phyloP scores from a whole-genome alignment of 2,113 vertebrate species.

The Phalacrocorax pelagicus region DNA sequence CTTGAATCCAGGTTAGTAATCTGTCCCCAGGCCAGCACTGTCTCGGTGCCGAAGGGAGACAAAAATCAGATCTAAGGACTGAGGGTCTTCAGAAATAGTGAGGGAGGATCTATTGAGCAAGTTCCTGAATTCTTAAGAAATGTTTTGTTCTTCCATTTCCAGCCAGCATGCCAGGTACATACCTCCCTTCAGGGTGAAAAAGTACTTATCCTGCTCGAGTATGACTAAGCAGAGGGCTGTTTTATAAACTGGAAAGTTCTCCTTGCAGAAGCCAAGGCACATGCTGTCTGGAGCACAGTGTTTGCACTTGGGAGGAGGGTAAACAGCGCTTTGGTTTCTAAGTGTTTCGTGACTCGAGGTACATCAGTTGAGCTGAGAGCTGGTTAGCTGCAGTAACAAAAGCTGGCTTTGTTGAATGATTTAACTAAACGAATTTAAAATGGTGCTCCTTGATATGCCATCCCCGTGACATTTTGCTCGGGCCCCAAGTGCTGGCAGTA shows the following conservation, averaged over 20 bases:
- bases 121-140: neutral
- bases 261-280: neutral
- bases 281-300: neutral
- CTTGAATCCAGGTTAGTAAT: neutral
- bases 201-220: neutral
- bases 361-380: neutral
- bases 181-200: slow-evolving; percentile 25
- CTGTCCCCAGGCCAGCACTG: neutral
- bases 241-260: slow-evolving; percentile 14
- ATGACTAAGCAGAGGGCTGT: slow-evolving; percentile 23
- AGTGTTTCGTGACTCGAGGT: neutral
- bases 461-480: neutral
- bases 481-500: neutral
- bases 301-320: neutral
- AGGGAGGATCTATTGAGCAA: neutral
- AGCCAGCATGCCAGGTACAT: neutral
- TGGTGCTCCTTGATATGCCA: neutral
- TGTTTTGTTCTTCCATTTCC: neutral
- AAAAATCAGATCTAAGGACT: neutral
- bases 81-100: neutral
- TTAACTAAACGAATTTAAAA: neutral
- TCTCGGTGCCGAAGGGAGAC: neutral
- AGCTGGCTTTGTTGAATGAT: neutral
- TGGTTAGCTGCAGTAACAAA: neutral
- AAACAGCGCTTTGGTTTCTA: slow-evolving; percentile 9